Evolutionary conservation across 2,888 invertebrate genomes (phyloP).

Genomic region (Eudemis profundana): DNA sequence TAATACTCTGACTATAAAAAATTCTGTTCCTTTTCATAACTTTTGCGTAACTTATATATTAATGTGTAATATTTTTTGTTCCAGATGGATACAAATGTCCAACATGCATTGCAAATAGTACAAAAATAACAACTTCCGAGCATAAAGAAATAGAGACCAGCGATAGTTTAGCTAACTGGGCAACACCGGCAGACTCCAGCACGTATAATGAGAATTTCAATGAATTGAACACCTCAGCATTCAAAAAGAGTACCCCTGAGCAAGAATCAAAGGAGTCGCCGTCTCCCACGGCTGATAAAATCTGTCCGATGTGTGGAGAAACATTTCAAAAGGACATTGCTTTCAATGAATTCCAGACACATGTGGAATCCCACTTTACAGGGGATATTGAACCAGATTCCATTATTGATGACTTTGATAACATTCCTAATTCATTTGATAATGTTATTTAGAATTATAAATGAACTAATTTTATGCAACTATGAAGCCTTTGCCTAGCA

Average conservation of each 20-base stretch:
- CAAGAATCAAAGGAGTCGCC: constrained; percentile 56
- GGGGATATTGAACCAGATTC: constrained; percentile 84
- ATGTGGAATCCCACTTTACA: constrained; percentile 91
- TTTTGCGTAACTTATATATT: no score
- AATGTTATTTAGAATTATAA: constrained; percentile 58
- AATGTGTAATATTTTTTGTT: constrained; percentile 51
- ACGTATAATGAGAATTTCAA: constrained; percentile 70
- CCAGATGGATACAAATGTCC: constrained; percentile 79
- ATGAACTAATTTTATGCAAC: neutral
- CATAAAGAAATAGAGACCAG: constrained; percentile 81
- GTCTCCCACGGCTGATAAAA: constrained; percentile 74
- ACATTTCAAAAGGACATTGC: constrained; percentile 84
- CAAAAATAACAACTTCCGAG: constrained; percentile 66
- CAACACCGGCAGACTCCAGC: constrained; percentile 76
- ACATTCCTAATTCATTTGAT: constrained; percentile 75
- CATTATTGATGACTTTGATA: constrained; percentile 82
- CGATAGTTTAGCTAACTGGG: constrained; percentile 78
- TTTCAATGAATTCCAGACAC: constrained; percentile 89
- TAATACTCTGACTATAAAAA: no score
- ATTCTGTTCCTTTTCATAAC: no score
- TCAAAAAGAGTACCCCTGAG: constrained; percentile 61
- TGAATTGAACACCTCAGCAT: constrained; percentile 67
- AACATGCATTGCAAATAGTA: constrained; percentile 66
- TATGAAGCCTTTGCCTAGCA: constrained; percentile 15
- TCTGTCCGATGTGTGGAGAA: constrained; percentile 91